Conservation (phyloP, 2,797 vertebrate genomes). For the Enteromius thamalakanensis region DNA sequence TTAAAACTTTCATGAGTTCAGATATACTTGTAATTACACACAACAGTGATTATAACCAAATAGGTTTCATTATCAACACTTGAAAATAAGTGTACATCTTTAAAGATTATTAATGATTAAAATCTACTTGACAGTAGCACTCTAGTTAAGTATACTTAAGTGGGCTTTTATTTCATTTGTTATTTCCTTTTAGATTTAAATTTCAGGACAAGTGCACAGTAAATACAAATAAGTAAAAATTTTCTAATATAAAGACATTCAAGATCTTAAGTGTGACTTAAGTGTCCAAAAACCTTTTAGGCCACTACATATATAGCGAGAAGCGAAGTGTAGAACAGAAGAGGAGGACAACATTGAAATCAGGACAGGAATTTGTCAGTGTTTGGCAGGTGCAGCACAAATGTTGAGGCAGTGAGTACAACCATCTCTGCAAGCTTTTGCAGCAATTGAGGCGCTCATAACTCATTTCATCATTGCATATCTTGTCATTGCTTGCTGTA, state of each 20-base stretch:
- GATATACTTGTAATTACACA: neutral
- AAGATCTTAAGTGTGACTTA: neutral
- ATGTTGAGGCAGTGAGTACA: conserved; percentile 47
- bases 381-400: conserved; percentile 40
- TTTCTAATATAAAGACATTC: conserved; percentile 14
- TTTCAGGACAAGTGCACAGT: neutral
- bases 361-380: conserved; percentile 43
- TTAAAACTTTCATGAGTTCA: neutral
- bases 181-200: neutral
- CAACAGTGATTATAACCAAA: neutral
- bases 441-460: conserved; percentile 11
- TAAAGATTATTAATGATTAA: neutral
- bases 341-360: neutral
- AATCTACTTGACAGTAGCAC: neutral
- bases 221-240: neutral
- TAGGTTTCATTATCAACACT: neutral
- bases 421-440: conserved; percentile 31
- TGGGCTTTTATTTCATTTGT: neutral
- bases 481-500: conserved; percentile 19
- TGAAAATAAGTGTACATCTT: neutral
- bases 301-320: neutral
- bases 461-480: neutral
- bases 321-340: neutral
- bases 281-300: neutral
- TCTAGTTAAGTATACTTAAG: neutral